Evolutionary conservation across 2,113 vertebrate species (phyloP).

Genomic region (Periophthalmodon schlosseri): DNA sequence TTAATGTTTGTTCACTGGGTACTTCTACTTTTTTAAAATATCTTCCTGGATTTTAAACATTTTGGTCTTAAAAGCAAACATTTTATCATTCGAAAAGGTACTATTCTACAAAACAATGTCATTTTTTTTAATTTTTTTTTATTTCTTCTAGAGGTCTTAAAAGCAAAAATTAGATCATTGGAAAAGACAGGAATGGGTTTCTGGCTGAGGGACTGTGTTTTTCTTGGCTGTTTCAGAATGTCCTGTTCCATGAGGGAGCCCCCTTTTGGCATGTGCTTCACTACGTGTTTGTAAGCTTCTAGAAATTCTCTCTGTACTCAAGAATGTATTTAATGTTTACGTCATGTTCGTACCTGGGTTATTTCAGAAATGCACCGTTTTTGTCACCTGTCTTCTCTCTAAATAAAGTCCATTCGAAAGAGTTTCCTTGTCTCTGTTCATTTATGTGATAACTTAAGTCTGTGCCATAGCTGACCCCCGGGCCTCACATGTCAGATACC

Average conservation of each 20-base stretch:
- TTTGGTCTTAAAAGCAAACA: constrained; percentile 57
- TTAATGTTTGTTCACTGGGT: constrained; percentile 41
- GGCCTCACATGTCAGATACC: constrained; percentile 60
- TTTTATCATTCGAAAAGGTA: constrained; percentile 53
- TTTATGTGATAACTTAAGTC: constrained; percentile 40
- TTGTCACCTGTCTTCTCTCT: constrained; percentile 28
- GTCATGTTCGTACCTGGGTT: constrained; percentile 44
- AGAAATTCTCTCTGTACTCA: constrained; percentile 53
- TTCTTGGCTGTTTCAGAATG: constrained; percentile 71
- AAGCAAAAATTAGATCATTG: constrained; percentile 50
- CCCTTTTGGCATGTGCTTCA: constrained; percentile 58
- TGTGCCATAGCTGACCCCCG: constrained; percentile 48
- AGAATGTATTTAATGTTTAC: constrained; percentile 24
- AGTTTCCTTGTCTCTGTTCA: constrained; percentile 34
- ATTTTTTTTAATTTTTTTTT: background rate
- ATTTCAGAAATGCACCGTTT: constrained; percentile 43
- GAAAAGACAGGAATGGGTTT: constrained; percentile 63
- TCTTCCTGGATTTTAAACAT: constrained; percentile 35
- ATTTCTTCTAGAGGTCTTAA: constrained; percentile 46
- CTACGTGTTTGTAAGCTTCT: constrained; percentile 39
- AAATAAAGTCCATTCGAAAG: constrained; percentile 65
- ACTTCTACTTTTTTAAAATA: constrained; percentile 16
- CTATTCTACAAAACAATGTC: constrained; percentile 28
- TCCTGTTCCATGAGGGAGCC: constrained; percentile 75
- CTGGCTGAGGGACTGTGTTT: constrained; percentile 65